Base-by-base conservation (phyloP, 1,140 invertebrate genomes). In the Rhynchophorus ferrugineus region DNA sequence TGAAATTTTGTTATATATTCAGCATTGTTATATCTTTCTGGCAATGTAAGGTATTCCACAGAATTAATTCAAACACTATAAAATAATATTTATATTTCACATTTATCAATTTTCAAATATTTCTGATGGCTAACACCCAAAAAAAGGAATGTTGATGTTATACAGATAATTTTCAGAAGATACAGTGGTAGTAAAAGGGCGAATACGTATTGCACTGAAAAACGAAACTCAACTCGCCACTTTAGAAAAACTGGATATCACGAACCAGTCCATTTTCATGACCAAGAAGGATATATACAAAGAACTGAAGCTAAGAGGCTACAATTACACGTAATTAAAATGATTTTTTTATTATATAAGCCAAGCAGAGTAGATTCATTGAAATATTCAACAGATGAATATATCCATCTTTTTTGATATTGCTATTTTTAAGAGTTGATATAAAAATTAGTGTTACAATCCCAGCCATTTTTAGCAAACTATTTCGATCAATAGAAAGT, bases 331-430 rank as follows among this genome's bases (percentile, higher is more conserved):
- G 74, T 76, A 63, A 16, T 29, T 54, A 24, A n/a, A 7, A 33
- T 33, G 11, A 11, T n/a, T 37, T n/a, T 37, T 8, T 37, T 37
- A n/a, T 37, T 37, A 13, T 3, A 13, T 37, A 37, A 8, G 14
- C 8, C 14, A n/a, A 5, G 11, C 29, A 11, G 11, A 33, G 29
- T 33, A 33, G 5, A 6, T 33, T 33, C 29, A 6, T 6, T 33
- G 6, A 6, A 33, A 11, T 6, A 11, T 33, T 33, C 5, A 11
- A 3, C 11, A 36, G 22, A 50, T 33, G 38, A 50, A 2, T 2
- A 50, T 43, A 19, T 92, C 95, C 65, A 78, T 95, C 39, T 97
- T 96, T 67, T 95, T 94, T 64, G 92, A 95, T n/a, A n/a, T n/a
- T n/a, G 69, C 69, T 96, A 1, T 75, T 83, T 61, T 75, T 95